Conservation (phyloP, 2,113 vertebrate species). For the Mixornis gularis region DNA sequence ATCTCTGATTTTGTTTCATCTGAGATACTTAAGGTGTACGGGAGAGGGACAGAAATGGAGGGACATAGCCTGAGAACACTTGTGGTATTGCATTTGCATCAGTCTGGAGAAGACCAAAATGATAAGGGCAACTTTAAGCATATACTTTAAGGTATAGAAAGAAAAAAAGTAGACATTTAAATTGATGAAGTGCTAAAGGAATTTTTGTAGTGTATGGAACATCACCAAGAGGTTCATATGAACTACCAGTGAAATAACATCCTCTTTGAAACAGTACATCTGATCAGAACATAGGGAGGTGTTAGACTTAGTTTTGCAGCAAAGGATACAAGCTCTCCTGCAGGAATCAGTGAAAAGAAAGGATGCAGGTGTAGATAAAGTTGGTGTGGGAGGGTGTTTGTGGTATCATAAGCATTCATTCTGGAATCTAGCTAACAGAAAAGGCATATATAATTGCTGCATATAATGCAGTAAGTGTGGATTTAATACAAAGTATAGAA, state of each 20-base stretch:
- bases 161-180: background rate
- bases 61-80: background rate
- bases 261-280: background rate
- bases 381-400: slow-evolving; percentile 7
- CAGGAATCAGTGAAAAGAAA: background rate
- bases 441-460: background rate
- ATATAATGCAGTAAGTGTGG: background rate
- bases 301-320: background rate
- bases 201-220: background rate
- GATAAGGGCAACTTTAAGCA: background rate
- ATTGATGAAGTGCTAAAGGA: background rate
- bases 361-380: background rate
- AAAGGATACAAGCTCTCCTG: background rate
- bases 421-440: slow-evolving; percentile 17
- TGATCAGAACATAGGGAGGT: background rate
- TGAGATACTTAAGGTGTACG: background rate
- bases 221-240: background rate
- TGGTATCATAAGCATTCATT: background rate
- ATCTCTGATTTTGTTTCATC: background rate
- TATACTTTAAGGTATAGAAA: background rate
- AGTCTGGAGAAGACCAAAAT: background rate
- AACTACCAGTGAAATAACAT: background rate
- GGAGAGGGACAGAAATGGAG: background rate
- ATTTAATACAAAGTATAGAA: background rate
- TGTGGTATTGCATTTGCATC: background rate